Conservation (phyloP, 2,113 vertebrate genomes). For the Setophaga coronata region DNA sequence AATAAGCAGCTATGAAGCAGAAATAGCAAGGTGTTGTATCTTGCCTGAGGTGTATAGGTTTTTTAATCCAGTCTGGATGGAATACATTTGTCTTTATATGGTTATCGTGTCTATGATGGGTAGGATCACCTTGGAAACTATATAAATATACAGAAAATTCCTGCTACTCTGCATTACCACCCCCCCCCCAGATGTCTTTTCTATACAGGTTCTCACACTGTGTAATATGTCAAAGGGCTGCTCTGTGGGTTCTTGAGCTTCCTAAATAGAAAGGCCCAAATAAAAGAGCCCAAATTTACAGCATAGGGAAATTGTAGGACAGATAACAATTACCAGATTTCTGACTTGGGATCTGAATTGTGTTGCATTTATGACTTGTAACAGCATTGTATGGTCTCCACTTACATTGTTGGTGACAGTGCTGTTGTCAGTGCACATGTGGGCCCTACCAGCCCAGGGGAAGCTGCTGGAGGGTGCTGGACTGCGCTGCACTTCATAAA, state of each 20-base stretch:
- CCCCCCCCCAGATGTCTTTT: not conserved
- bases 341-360: not conserved
- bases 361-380: not conserved
- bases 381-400: not conserved
- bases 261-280: not conserved
- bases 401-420: not conserved
- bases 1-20: not conserved
- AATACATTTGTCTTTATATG: not conserved
- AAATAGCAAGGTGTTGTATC: not conserved
- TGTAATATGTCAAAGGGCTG: no score
- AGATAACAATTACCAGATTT: not conserved
- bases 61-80: not conserved
- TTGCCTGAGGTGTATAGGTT: not conserved
- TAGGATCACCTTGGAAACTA: not conserved
- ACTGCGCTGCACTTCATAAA: fast-evolving
- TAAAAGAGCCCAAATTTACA: not conserved
- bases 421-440: fast-evolving
- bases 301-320: not conserved
- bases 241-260: not conserved
- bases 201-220: not conserved
- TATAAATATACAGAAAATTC: not conserved
- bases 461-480: not conserved
- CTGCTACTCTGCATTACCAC: not conserved
- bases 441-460: not conserved
- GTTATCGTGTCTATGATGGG: not conserved